Percentiles rank a stretch among this genome's conserved stretches.
Conservation (phyloP, 1,140 invertebrate species). For the Sarcophaga peregrina region DNA sequence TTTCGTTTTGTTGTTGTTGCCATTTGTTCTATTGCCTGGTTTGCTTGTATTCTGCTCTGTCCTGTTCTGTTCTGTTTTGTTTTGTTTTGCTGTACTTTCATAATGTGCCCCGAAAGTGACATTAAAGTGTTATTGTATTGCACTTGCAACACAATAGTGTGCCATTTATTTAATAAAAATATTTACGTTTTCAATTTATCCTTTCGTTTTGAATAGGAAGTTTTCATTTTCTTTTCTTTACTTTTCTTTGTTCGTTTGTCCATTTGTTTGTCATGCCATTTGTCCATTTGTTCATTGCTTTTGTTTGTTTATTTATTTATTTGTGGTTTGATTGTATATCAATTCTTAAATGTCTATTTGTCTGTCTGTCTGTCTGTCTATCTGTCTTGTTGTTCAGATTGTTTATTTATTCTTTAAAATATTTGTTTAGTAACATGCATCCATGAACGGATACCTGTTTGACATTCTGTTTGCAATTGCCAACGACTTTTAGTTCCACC, state of each 20-base stretch:
- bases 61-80: not conserved
- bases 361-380: no score
- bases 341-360: no score
- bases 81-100: not conserved
- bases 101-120: conserved; percentile 27
- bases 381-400: no score
- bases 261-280: not conserved
- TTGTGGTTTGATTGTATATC: no score
- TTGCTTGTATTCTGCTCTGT: not conserved
- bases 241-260: not conserved
- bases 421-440: not conserved
- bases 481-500: not conserved
- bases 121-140: conserved; percentile 24
- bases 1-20: no score
- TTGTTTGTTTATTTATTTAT: no score
- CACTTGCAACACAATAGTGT: conserved; percentile 24
- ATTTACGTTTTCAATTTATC: conserved; percentile 22
- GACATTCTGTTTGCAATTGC: not conserved
- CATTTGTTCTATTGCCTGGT: not conserved
- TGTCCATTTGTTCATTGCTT: no score
- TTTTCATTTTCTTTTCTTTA: not conserved
- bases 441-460: not conserved
- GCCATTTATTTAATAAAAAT: conserved; percentile 16
- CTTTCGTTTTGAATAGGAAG: conserved; percentile 2
- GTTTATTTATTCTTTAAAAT: no score